Evolutionary conservation across 2,888 invertebrate genomes (phyloP).

Genomic region (Catonia carolina): DNA sequence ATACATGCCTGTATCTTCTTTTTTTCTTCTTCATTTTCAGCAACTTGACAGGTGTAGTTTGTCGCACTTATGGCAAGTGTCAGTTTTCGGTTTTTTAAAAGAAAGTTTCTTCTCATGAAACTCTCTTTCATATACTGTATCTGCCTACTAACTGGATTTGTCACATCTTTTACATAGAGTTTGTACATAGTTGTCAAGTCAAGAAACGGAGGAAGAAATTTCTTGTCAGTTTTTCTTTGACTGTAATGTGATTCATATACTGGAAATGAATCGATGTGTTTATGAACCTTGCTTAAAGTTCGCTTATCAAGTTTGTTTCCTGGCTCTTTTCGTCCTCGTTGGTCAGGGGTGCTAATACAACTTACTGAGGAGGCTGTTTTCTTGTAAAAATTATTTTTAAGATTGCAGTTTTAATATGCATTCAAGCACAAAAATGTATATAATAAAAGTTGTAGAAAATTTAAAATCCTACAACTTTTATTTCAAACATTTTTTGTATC

Average conservation of each 20-base stretch:
- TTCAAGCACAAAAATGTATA: no score
- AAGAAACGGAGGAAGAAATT: slow-evolving; percentile 8
- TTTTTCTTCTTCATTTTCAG: slow-evolving; percentile 4
- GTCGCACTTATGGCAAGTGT: slow-evolving; percentile 31
- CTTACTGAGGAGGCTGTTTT: no score
- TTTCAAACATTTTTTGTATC: no score
- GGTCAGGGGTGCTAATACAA: not conserved
- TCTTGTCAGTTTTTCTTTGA: not conserved
- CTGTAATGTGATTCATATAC: slow-evolving; percentile 8
- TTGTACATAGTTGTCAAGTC: not conserved
- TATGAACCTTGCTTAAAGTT: not conserved
- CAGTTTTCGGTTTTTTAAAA: slow-evolving; percentile 29
- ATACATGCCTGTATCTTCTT: not conserved
- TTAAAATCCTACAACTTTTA: no score
- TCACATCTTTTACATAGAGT: slow-evolving; percentile 4
- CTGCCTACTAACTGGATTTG: slow-evolving; percentile 5
- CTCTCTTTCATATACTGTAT: slow-evolving; percentile 17
- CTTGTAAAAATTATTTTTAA: no score
- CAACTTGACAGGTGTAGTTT: slow-evolving; percentile 16
- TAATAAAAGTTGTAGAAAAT: no score
- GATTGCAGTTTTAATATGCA: no score
- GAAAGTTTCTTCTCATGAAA: slow-evolving; percentile 25
- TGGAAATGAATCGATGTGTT: slow-evolving; percentile 6
- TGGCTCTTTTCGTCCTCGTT: not conserved
- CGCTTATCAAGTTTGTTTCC: not conserved